A percentile compares a stretch with the other conserved stretches of the same genome.
phyloP scores from a whole-genome alignment of 2,113 vertebrate species.

The Condylura cristata region DNA sequence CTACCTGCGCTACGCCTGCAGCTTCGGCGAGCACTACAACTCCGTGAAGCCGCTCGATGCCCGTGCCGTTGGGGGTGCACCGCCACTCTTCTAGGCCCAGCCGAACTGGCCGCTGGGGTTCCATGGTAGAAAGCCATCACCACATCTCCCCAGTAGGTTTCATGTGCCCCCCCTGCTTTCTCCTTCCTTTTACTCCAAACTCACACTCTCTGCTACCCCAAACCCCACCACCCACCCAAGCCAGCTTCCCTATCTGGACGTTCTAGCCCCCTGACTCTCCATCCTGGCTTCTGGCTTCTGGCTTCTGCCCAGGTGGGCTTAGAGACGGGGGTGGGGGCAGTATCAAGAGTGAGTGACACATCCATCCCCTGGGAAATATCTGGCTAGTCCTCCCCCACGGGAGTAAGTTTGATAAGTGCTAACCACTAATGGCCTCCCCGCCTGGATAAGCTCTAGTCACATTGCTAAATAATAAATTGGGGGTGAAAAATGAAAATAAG shows the following conservation, averaged over 20 bases:
- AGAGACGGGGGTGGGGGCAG: no score
- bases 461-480: not conserved
- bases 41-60: not conserved
- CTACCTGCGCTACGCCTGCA: conserved; percentile 55
- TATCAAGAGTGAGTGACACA: no score
- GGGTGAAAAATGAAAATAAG: no score
- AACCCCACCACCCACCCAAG: fast-evolving
- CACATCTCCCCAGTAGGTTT: not conserved
- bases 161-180: fast-evolving
- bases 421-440: not conserved
- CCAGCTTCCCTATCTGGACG: not conserved
- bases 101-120: fast-evolving
- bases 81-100: not conserved
- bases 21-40: conserved; percentile 62
- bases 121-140: fast-evolving
- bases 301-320: no score
- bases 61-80: fast-evolving
- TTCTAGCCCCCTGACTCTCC: not conserved
- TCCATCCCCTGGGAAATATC: not conserved
- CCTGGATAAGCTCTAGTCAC: fast-evolving
- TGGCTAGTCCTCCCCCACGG: not conserved
- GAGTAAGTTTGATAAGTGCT: not conserved
- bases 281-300: not conserved
- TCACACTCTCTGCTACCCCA: fast-evolving
- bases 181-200: not conserved